Conservation (phyloP, 2,888 invertebrate genomes). For the Candidula unifasciata region DNA sequence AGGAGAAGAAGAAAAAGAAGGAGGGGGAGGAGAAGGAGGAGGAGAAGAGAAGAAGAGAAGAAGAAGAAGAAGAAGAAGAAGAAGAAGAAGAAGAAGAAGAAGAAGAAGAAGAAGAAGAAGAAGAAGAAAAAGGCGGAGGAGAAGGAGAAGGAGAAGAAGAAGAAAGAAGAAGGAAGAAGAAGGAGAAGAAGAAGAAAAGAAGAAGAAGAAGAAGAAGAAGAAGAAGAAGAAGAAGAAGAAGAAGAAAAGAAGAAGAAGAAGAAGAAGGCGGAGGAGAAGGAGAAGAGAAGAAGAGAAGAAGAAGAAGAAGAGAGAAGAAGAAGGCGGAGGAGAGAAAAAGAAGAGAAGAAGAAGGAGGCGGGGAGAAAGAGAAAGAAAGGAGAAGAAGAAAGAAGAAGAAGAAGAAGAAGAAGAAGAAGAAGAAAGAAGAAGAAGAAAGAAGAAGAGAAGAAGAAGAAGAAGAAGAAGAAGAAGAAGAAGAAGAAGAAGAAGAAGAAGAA, state of each 20-base stretch:
- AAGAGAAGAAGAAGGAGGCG: neutral
- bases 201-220: neutral
- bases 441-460: neutral
- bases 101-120: neutral
- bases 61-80: neutral
- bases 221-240: neutral
- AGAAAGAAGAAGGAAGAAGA: neutral
- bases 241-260: neutral
- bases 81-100: neutral
- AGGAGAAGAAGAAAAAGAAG: neutral
- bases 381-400: neutral
- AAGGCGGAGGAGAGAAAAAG: neutral
- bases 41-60: neutral
- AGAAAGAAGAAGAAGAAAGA: neutral
- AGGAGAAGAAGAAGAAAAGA: neutral
- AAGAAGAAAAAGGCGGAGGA: neutral
- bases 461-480: conserved; percentile 5
- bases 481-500: neutral
- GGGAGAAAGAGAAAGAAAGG: neutral
- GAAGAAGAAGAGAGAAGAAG: neutral
- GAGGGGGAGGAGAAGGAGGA: neutral
- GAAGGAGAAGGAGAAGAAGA: neutral
- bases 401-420: neutral
- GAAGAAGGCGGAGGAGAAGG: neutral
- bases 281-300: neutral